Percentiles rank a stretch among this genome's conserved stretches.
Evolutionary conservation across 2,888 invertebrate genomes (phyloP).

Genomic region (Oxytorus armatus): DNA sequence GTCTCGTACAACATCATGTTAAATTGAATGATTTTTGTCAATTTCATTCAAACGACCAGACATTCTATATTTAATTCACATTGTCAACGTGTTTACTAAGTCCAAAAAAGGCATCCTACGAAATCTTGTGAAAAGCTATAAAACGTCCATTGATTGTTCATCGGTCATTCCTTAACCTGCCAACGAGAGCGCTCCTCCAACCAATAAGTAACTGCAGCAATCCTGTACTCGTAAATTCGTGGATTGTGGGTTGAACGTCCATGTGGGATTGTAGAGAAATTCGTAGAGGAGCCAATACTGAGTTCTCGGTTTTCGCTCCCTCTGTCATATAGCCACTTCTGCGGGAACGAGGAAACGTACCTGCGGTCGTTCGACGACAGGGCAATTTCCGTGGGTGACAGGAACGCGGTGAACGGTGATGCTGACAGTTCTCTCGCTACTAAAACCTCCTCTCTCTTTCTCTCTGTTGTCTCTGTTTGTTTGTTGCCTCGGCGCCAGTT

Average conservation of each 20-base stretch:
- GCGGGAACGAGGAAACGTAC: conserved; percentile 60
- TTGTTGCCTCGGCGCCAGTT: conserved; percentile 22
- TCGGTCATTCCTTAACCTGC: neutral
- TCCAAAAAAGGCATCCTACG: too few species aligned
- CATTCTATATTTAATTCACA: too few species aligned
- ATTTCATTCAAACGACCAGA: too few species aligned
- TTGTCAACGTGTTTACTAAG: too few species aligned
- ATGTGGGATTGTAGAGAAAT: conserved; percentile 30
- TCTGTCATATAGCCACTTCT: conserved; percentile 24
- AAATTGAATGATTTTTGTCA: too few species aligned
- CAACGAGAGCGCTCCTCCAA: neutral
- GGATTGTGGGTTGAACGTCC: conserved; percentile 9
- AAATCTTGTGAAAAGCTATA: neutral
- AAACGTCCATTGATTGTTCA: neutral
- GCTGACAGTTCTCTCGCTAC: conserved; percentile 57
- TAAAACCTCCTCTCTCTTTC: conserved; percentile 30
- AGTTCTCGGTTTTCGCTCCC: conserved; percentile 35
- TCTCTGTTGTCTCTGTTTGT: conserved; percentile 5
- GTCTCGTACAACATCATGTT: too few species aligned
- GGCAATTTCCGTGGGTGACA: conserved; percentile 70
- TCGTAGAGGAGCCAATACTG: conserved; percentile 35
- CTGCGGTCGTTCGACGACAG: conserved; percentile 67
- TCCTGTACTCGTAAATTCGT: conserved; percentile 7
- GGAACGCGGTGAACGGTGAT: conserved; percentile 63
- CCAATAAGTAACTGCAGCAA: neutral